Conservation (phyloP, 1,140 invertebrate genomes). For the Vanessa tameamea region DNA sequence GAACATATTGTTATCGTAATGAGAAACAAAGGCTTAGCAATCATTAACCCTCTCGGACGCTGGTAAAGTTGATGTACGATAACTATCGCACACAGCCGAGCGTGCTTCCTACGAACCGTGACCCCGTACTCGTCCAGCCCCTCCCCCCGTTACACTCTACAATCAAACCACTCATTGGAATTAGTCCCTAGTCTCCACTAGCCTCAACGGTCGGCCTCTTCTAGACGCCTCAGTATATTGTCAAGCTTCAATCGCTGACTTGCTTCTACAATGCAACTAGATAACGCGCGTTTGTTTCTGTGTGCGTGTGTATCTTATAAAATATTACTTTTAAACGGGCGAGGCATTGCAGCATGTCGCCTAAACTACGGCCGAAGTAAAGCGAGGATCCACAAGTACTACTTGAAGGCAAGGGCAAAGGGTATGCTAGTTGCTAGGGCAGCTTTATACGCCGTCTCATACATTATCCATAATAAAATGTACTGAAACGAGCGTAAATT, state of each 20-base stretch:
- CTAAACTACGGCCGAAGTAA: slow-evolving; percentile 15
- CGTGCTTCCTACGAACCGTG: slow-evolving; percentile 15
- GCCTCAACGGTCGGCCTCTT: not conserved
- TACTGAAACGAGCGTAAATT: no score
- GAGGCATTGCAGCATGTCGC: not conserved
- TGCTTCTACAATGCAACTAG: not conserved
- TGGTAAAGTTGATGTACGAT: slow-evolving; percentile 1
- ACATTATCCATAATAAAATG: not conserved
- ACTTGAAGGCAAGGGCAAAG: slow-evolving; percentile 15
- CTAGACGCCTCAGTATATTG: not conserved
- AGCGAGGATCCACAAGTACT: slow-evolving; percentile 11
- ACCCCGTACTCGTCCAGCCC: not conserved
- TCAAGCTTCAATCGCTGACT: not conserved
- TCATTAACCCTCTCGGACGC: slow-evolving; percentile 14
- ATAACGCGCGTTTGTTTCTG: not conserved
- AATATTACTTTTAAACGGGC: not conserved
- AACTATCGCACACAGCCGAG: slow-evolving; percentile 12
- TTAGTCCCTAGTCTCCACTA: not conserved
- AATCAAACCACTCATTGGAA: not conserved
- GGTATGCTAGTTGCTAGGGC: not conserved
- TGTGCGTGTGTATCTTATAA: not conserved
- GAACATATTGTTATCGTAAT: slow-evolving; percentile 1
- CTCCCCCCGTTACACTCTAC: not conserved
- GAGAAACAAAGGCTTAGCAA: slow-evolving; percentile 11
- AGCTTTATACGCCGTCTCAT: not conserved